These are phyloP conservation scores for Mormyrus proboscirostris DNA, from an alignment of 2,797 vertebrate species.

Conservation along the genomic window DNA sequence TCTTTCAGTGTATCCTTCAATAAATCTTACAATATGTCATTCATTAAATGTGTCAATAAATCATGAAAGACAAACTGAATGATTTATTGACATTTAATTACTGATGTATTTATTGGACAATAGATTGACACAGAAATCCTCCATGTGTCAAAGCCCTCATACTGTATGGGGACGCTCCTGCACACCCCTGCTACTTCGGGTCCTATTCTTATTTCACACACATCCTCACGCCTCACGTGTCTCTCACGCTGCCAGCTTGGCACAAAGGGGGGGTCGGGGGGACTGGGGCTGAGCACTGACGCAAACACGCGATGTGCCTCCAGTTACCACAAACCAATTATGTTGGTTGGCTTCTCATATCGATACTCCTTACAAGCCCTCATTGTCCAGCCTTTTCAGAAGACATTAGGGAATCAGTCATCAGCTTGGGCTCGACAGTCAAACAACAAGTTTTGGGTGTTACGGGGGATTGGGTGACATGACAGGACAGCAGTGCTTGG, in stretches of 20 bases:
- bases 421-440: constrained; percentile 26
- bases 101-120: not conserved
- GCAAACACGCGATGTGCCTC: constrained; percentile 34
- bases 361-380: constrained; percentile 30
- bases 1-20: not conserved
- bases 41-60: not conserved
- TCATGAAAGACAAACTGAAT: not conserved
- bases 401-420: constrained; percentile 29
- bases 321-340: constrained; percentile 50
- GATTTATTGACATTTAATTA: not conserved
- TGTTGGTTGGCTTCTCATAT: constrained; percentile 36
- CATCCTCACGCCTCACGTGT: constrained; percentile 39
- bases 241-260: constrained; percentile 39
- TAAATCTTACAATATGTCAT: not conserved
- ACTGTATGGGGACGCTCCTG: not conserved
- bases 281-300: constrained; percentile 26
- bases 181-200: not conserved
- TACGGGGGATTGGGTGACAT: constrained; percentile 23
- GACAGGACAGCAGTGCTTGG: constrained; percentile 10
- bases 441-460: constrained; percentile 22
- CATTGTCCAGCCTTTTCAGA: constrained; percentile 26
- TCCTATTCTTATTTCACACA: not conserved
- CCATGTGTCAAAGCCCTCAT: not conserved
- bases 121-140: not conserved
- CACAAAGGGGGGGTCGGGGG: constrained; percentile 20